Evolutionary conservation across 2,113 vertebrate genomes (phyloP), one percentile per base, ranked within the genome.

Genomic region (Brienomyrus brachyistius): DNA sequence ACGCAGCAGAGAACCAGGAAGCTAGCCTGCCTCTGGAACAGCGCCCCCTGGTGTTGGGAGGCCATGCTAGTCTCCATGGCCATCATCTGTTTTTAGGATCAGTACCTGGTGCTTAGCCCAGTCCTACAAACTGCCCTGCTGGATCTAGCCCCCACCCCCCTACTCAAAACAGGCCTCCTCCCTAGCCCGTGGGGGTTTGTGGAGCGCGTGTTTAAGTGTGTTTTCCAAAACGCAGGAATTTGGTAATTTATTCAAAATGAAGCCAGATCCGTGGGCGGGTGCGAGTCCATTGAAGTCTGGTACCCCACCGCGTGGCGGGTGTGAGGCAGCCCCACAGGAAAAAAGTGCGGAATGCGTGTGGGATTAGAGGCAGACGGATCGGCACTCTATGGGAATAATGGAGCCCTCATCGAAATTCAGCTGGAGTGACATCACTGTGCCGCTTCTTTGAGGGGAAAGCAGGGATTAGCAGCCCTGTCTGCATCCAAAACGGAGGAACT

Each of bases 371-470:
- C 62, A 48, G 50, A 45, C 62, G 91, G 83, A 82, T 84, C 17
- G 88, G 11, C 31, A 74, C 89, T 92, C 85, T 92, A 89, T 89
- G 93, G 88, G 91, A 91, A 88, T 43, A 47, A 90, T 77, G 59
- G 88, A 83, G 93, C 31, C 91, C 94, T 94, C 94, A 95, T 94
- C 95, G 94, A 94, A 95, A 96, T 95, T 95, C 94, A 95, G 94
- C 93, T 92, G 92, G 90, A 94, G 95, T 96, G 95, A 96, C 93
- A 95, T 95, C 94, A 95, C 95, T 92, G 94, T 92, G 92, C 91
- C 92, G 93, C 92, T 95, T 92, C 92, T 93, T 94, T 94, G 94
- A 94, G 94, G 91, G 93, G 90, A 93, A 94, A 94, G 94, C 93
- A 92, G 93, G 93, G 94, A 95, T 94, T 94, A 95, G 91, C 93